phyloP scores from a whole-genome alignment of 2,888 invertebrate genomes.

The Patella depressa region DNA sequence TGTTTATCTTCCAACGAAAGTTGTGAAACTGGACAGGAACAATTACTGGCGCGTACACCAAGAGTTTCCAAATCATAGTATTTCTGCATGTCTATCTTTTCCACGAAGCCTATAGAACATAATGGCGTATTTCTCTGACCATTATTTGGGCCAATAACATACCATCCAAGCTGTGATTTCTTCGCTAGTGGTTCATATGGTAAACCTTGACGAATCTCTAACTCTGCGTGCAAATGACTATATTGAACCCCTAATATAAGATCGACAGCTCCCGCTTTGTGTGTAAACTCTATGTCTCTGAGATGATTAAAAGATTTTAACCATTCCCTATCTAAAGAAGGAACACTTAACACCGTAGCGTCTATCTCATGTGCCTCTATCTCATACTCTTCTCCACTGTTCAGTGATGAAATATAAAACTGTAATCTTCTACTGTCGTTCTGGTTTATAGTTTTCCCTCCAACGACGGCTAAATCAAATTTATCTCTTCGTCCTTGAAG shows the following conservation, averaged over 20 bases:
- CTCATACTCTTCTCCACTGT: slow-evolving; percentile 21
- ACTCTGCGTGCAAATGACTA: slow-evolving; percentile 22
- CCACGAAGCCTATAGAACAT: slow-evolving; percentile 4
- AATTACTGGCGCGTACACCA: slow-evolving; percentile 24
- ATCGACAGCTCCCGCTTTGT: slow-evolving; percentile 21
- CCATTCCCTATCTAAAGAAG: slow-evolving; percentile 16
- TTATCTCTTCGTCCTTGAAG: background rate
- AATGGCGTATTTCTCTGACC: background rate
- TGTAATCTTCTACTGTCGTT: slow-evolving; percentile 11
- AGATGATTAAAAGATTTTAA: slow-evolving; percentile 8
- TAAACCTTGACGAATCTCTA: slow-evolving; percentile 12
- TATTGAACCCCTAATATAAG: slow-evolving; percentile 25
- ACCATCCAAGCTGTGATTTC: slow-evolving; percentile 23
- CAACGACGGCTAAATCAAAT: slow-evolving; percentile 4
- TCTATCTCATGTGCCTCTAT: slow-evolving; percentile 26
- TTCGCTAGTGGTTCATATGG: slow-evolving; percentile 26
- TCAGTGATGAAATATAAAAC: slow-evolving; percentile 19
- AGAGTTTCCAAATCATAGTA: slow-evolving; percentile 14
- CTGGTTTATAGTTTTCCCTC: background rate
- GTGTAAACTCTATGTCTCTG: background rate
- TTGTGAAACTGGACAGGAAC: slow-evolving; percentile 14
- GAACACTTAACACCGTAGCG: slow-evolving; percentile 22
- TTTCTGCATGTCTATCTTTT: slow-evolving; percentile 16
- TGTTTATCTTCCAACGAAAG: slow-evolving; percentile 17
- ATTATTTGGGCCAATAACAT: slow-evolving; percentile 15